Evolutionary conservation across 2,113 vertebrate species (phyloP), one percentile per base, ranked within the genome.

Genomic region (Rallus limicola): DNA sequence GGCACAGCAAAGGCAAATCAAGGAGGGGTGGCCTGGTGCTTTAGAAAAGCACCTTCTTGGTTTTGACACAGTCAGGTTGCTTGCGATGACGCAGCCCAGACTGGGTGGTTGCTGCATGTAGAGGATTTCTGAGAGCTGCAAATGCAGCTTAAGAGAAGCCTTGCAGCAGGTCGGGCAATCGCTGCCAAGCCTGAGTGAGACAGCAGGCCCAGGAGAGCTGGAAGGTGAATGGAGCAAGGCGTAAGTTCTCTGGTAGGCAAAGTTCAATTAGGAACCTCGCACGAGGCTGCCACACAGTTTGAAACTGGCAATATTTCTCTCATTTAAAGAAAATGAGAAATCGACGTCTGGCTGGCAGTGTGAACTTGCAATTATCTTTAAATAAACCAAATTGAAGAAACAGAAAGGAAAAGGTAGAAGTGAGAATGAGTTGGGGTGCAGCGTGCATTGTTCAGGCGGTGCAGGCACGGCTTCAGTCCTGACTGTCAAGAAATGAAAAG

Each of bases 281-380:
- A 48, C 31, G 68, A 64, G 29, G 50, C 42, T 46, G 60, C 14
- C 71, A 62, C 0, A 1, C 63, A 68, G 26, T 75, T 84, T 31
- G 72, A 95, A 92, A 38, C 38, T 0, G 1, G n/a, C 80, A 24
- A 11, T 70, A 29, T 21, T 76, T 44, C 68, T 82, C 31, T 55
- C 19, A 44, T 40, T 64, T 38, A 12, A 89, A 86, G 82, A 50
- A 67, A 38, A 56, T 9, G 58, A 26, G 64, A 87, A 89, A 82
- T 53, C 17, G 44, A 5, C 46, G 78, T 92, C 42, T 52, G 72
- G 53, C 8, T 0, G 0, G 34, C 52, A 18, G 13, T 0, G 0
- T 63, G 46, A 46, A 70, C 81, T 75, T 68, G 42, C 26, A 48
- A 3, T 82, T 92, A 82, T 82, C 65, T 84, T 88, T 50, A 72